Percentiles rank a stretch among this genome's conserved stretches.
phyloP scores from a whole-genome alignment of 2,113 vertebrate species.

The Capreolus pygargus region DNA sequence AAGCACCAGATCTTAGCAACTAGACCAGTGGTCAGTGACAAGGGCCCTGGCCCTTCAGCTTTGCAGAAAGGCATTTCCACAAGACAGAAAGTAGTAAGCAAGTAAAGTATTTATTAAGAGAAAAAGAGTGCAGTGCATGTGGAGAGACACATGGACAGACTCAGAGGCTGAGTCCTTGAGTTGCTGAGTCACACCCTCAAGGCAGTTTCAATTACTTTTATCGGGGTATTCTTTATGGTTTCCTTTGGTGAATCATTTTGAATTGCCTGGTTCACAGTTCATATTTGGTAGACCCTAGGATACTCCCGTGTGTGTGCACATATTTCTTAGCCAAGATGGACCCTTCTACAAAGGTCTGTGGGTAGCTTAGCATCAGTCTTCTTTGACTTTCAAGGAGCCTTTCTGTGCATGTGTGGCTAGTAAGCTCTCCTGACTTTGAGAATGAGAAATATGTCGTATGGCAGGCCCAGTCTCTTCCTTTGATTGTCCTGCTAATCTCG shows the following conservation, averaged over 20 bases:
- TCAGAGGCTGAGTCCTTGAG: neutral
- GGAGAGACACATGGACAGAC: neutral
- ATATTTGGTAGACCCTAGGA: neutral
- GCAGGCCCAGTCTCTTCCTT: neutral
- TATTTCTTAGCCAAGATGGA: neutral
- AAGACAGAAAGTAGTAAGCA: neutral
- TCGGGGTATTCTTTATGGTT: neutral
- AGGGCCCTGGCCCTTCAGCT: neutral
- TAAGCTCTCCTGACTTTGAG: neutral
- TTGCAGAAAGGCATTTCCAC: neutral
- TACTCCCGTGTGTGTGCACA: neutral
- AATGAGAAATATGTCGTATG: neutral
- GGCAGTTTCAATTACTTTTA: neutral
- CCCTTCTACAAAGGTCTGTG: neutral
- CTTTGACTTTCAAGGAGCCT: neutral
- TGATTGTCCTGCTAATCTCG: neutral
- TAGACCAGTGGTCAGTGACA: neutral
- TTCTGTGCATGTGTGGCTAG: neutral
- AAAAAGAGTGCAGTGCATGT: accelerated
- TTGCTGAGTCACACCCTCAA: neutral
- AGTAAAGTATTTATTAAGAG: neutral
- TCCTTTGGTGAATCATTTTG: neutral
- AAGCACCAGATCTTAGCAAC: neutral
- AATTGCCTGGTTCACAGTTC: neutral
- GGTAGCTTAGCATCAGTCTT: neutral